These are phyloP conservation scores for Gastracanthus pulcherrimus DNA, from an alignment of 2,888 invertebrate species.

Conservation along the genomic window DNA sequence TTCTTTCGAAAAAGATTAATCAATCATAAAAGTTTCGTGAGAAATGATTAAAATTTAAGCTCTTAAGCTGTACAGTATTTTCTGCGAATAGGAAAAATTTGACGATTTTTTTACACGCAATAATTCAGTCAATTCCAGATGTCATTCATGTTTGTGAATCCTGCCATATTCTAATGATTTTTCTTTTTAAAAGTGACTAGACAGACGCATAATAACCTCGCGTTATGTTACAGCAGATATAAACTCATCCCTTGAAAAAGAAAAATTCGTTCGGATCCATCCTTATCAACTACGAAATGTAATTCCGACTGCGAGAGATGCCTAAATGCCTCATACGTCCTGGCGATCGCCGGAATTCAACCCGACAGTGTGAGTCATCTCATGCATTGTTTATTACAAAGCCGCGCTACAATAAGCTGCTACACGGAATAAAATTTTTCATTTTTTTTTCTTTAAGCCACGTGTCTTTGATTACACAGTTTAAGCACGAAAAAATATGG, in stretches of 20 bases:
- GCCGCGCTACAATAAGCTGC: slow-evolving; percentile 18
- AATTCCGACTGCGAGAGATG: background rate
- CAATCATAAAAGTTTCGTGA: slow-evolving; percentile 8
- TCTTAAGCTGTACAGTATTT: slow-evolving; percentile 40
- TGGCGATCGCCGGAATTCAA: slow-evolving; percentile 9
- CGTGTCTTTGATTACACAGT: slow-evolving; percentile 38
- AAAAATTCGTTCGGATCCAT: slow-evolving; percentile 10
- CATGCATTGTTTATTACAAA: slow-evolving; percentile 44
- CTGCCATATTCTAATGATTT: slow-evolving; percentile 22
- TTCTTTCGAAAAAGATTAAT: background rate
- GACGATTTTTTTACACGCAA: slow-evolving; percentile 37
- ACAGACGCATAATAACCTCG: slow-evolving; percentile 36
- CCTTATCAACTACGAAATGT: slow-evolving; percentile 5
- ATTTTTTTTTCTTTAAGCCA: slow-evolving; percentile 12
- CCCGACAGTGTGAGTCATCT: background rate
- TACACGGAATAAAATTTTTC: slow-evolving; percentile 6
- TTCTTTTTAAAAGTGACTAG: slow-evolving; percentile 50
- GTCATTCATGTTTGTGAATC: background rate
- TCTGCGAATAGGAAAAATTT: slow-evolving; percentile 9
- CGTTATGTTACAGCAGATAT: slow-evolving; percentile 49
- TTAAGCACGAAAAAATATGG: slow-evolving; percentile 31
- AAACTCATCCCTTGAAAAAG: slow-evolving; percentile 3
- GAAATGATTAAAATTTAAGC: slow-evolving; percentile 20
- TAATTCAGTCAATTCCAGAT: slow-evolving; percentile 10
- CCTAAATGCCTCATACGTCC: background rate